Evolutionary conservation across 2,797 vertebrate genomes (phyloP).

Genomic region (Psittacula derbiana): DNA sequence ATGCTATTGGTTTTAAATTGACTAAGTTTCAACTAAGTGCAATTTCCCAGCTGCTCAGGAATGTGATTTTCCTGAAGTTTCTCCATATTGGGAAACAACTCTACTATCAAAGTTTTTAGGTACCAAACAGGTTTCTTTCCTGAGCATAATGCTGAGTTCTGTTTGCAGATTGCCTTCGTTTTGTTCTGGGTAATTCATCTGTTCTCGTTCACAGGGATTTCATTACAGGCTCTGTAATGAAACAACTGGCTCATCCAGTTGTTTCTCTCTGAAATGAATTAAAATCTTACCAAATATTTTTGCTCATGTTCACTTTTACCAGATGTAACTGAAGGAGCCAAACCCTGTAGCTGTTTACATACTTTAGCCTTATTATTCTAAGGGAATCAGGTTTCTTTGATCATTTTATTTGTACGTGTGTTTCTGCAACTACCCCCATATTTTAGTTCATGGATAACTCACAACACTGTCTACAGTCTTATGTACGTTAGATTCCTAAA

Average conservation of each 20-base stretch:
- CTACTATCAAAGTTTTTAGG: neutral
- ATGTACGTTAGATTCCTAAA: fast-evolving
- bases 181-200: neutral
- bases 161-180: neutral
- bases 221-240: neutral
- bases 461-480: fast-evolving
- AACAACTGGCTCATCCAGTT: neutral
- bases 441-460: neutral
- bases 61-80: neutral
- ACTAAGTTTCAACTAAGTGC: neutral
- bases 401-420: neutral
- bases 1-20: neutral
- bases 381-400: neutral
- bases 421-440: neutral
- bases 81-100: neutral
- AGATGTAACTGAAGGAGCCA: neutral
- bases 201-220: neutral
- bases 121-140: neutral
- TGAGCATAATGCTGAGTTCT: neutral
- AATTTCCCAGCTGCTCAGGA: neutral
- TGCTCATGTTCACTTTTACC: neutral
- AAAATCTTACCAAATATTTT: neutral
- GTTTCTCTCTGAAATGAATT: neutral
- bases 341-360: fast-evolving
- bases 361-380: neutral